Conservation (phyloP, 2,797 vertebrate genomes). For the Crenichthys baileyi region DNA sequence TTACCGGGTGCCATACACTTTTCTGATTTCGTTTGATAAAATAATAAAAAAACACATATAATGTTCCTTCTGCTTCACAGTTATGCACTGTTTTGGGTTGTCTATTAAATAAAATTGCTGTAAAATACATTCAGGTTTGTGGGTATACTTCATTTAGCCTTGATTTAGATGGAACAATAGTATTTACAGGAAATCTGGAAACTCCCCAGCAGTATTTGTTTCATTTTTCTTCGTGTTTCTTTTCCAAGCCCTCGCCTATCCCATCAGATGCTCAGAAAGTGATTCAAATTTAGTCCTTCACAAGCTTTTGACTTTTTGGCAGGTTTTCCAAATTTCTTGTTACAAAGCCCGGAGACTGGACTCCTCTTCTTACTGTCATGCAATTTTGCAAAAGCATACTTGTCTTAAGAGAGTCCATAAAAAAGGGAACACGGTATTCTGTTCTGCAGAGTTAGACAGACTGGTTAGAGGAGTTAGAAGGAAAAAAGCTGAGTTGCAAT, state of each 20-base stretch:
- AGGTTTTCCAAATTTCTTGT: not conserved
- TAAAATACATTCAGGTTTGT: not conserved
- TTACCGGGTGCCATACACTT: not conserved
- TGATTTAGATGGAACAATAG: not conserved
- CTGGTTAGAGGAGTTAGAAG: not conserved
- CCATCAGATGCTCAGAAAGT: not conserved
- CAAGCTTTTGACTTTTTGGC: not conserved
- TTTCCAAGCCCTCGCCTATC: not conserved
- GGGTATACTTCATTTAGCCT: not conserved
- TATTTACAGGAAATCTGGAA: not conserved
- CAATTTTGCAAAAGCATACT: not conserved
- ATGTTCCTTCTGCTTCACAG: not conserved
- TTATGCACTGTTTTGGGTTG: not conserved
- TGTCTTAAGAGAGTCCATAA: not conserved
- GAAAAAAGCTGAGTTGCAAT: not conserved
- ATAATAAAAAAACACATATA: not conserved
- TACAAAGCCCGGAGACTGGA: not conserved
- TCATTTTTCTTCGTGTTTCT: not conserved
- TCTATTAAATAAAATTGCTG: not conserved
- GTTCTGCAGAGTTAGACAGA: not conserved
- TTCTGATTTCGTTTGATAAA: not conserved
- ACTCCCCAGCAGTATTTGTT: not conserved
- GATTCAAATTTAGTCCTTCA: not conserved
- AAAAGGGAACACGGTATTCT: not conserved
- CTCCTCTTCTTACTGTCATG: not conserved